These are phyloP conservation scores for Callipepla californica DNA, from an alignment of 2,113 vertebrate genomes.

Conservation along the genomic window DNA sequence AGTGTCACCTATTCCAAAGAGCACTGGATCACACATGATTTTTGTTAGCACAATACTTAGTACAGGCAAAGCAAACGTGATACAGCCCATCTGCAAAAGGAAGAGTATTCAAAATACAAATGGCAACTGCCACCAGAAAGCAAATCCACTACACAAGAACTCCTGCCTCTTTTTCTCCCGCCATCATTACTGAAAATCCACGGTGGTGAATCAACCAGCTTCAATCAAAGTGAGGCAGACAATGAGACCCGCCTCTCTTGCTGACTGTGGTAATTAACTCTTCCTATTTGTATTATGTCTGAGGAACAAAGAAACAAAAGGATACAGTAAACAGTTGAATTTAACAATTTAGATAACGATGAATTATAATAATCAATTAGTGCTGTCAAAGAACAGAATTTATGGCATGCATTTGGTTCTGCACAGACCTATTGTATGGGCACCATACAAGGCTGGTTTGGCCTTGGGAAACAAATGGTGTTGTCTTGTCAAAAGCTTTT, in stretches of 20 bases:
- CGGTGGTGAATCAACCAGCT: slow-evolving; percentile 25
- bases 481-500: slow-evolving; percentile 28
- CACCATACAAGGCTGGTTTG: not conserved
- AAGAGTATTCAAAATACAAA: slow-evolving; percentile 14
- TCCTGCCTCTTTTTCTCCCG: not conserved
- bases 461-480: slow-evolving; percentile 35
- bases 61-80: not conserved
- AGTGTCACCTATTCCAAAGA: not conserved
- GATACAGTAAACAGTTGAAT: slow-evolving; percentile 11
- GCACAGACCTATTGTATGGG: not conserved
- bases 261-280: slow-evolving; percentile 71
- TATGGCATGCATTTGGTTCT: slow-evolving; percentile 22
- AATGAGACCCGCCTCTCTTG: slow-evolving; percentile 36
- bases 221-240: slow-evolving; percentile 34
- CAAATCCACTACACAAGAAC: not conserved
- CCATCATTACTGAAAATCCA: slow-evolving; percentile 3
- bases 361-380: slow-evolving; percentile 67
- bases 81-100: not conserved
- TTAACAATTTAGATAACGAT: slow-evolving; percentile 61
- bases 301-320: slow-evolving; percentile 42
- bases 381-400: slow-evolving; percentile 41
- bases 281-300: slow-evolving; percentile 47
- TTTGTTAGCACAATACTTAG: not conserved
- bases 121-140: slow-evolving; percentile 10
- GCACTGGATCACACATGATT: not conserved